phyloP scores from a whole-genome alignment of 1,140 invertebrate species.

The Calephelis nemesis region DNA sequence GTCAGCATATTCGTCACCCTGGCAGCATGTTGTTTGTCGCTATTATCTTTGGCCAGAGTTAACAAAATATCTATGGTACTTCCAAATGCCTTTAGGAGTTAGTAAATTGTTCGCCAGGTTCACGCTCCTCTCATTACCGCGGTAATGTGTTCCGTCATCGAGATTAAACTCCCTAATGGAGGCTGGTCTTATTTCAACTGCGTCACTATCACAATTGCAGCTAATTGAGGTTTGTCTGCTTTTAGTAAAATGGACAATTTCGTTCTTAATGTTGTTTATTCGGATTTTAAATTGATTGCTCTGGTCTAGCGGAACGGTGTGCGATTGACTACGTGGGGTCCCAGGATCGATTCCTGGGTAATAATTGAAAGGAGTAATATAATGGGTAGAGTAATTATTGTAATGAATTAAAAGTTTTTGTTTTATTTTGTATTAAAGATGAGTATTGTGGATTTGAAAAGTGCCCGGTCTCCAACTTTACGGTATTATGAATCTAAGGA shows the following conservation, averaged over 20 bases:
- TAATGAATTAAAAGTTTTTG: too few relatives aligned
- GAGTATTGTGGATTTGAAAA: too few relatives aligned
- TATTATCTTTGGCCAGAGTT: slow-evolving; percentile 40
- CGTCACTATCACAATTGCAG: slow-evolving; percentile 72
- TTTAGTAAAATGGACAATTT: slow-evolving; percentile 76
- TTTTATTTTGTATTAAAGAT: too few relatives aligned
- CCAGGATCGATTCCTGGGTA: too few relatives aligned
- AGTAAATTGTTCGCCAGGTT: slow-evolving; percentile 67
- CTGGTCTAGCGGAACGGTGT: too few relatives aligned
- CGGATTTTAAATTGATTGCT: slow-evolving; percentile 38
- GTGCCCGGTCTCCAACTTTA: too few relatives aligned
- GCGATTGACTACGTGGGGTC: too few relatives aligned
- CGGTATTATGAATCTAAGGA: too few relatives aligned
- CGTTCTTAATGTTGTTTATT: slow-evolving; percentile 57
- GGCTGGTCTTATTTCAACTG: slow-evolving; percentile 59
- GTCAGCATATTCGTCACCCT: slow-evolving; percentile 43
- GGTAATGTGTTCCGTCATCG: slow-evolving; percentile 76
- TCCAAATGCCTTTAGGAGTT: slow-evolving; percentile 68
- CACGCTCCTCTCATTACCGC: slow-evolving; percentile 70
- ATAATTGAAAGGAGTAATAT: too few relatives aligned
- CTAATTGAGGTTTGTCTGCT: slow-evolving; percentile 73
- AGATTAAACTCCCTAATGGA: slow-evolving; percentile 74
- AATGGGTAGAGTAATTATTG: too few relatives aligned
- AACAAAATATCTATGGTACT: slow-evolving; percentile 41
- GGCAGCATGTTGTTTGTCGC: slow-evolving; percentile 47